Evolutionary conservation across 2,888 invertebrate genomes (phyloP).

Genomic region (Ethmia dodecea): DNA sequence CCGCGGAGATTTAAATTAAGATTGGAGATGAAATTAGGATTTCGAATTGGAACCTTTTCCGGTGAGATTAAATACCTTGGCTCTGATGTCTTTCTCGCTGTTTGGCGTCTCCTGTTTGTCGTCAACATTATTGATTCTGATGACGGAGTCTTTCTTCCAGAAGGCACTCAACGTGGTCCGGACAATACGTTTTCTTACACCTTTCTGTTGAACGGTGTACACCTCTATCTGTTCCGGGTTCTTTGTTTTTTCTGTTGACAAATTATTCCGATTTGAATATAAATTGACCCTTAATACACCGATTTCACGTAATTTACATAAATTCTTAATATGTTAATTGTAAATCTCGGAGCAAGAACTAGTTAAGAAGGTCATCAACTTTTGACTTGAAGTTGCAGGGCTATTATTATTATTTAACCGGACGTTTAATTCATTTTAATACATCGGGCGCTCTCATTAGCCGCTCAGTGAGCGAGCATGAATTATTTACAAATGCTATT

Average conservation of each 20-base stretch:
- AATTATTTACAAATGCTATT: slow-evolving; percentile 59
- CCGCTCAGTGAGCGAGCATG: slow-evolving; percentile 25
- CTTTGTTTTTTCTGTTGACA: slow-evolving; percentile 82
- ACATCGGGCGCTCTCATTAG: slow-evolving; percentile 34
- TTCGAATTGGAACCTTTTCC: slow-evolving; percentile 19
- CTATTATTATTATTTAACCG: slow-evolving; percentile 4
- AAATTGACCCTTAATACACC: background rate
- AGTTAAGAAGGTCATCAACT: slow-evolving; percentile 4
- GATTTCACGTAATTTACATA: background rate
- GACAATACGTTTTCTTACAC: slow-evolving; percentile 78
- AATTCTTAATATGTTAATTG: background rate
- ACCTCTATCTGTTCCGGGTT: slow-evolving; percentile 84
- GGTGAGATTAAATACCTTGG: slow-evolving; percentile 73
- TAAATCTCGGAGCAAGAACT: background rate
- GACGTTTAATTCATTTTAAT: slow-evolving; percentile 30
- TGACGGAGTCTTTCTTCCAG: slow-evolving; percentile 82
- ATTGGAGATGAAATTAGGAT: background rate
- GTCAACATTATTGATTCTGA: slow-evolving; percentile 85
- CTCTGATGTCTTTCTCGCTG: slow-evolving; percentile 81
- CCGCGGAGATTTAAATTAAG: background rate
- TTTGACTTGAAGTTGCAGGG: background rate
- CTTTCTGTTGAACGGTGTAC: slow-evolving; percentile 79
- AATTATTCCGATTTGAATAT: slow-evolving; percentile 15
- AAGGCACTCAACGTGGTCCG: slow-evolving; percentile 80
- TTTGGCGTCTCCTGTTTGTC: slow-evolving; percentile 84